Evolutionary conservation across 2,113 vertebrate genomes (phyloP).

Genomic region (Pterophyllum scalare): DNA sequence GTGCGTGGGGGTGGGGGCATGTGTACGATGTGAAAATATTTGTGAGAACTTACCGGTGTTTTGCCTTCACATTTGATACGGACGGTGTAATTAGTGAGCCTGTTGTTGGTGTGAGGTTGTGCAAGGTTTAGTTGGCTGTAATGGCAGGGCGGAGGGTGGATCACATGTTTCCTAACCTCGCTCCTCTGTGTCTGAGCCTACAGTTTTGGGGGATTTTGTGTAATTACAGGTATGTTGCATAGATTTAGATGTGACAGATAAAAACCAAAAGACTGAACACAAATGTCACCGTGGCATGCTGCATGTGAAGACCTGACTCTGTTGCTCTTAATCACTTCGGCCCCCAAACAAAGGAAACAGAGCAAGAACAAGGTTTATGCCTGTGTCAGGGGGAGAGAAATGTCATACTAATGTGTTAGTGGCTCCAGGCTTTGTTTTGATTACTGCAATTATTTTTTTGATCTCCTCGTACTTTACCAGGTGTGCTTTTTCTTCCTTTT

Average conservation of each 20-base stretch:
- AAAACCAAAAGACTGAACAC: slow-evolving; percentile 1
- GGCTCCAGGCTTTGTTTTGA: slow-evolving; percentile 63
- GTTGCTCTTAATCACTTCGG: slow-evolving; percentile 9
- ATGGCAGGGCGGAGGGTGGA: slow-evolving; percentile 20
- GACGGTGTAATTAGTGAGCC: background rate
- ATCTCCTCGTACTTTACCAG: slow-evolving; percentile 32
- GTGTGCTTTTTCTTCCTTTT: background rate
- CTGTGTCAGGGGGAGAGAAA: slow-evolving; percentile 44
- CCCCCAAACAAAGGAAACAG: slow-evolving; percentile 30
- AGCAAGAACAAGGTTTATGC: slow-evolving; percentile 8
- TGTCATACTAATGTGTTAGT: slow-evolving; percentile 27
- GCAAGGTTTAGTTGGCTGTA: background rate
- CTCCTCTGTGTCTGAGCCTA: background rate
- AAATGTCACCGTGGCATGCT: background rate
- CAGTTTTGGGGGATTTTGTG: slow-evolving; percentile 22
- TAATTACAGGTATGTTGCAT: slow-evolving; percentile 40
- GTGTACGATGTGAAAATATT: slow-evolving; percentile 1
- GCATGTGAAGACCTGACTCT: slow-evolving; percentile 34
- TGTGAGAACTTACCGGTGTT: slow-evolving; percentile 18
- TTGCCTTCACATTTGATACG: background rate
- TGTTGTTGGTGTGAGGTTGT: background rate
- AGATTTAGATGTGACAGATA: background rate
- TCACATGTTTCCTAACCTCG: slow-evolving; percentile 15
- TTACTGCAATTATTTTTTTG: slow-evolving; percentile 62
- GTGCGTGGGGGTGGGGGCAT: background rate